Base-by-base conservation (phyloP, 2,113 vertebrate genomes). In the Micromys minutus region DNA sequence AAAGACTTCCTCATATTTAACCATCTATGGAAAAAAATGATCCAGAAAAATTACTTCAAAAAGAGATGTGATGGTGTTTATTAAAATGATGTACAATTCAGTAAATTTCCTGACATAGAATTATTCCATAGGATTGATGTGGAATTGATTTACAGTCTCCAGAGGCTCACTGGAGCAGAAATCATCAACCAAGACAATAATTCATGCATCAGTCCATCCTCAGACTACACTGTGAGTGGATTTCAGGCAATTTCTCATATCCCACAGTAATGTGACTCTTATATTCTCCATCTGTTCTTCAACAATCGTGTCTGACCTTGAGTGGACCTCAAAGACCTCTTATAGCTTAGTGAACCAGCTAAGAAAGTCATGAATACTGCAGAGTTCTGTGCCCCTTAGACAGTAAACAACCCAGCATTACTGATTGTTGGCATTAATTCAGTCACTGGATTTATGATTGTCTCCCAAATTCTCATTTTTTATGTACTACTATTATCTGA, bases 1-100 rank as follows among this genome's bases (percentile, higher is more conserved):
- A 4, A 85, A 15, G 47, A 72, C 26, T 75, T 31, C 9, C 36
- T 90, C 19, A 29, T 21, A 16, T 0, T 39, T 7, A 11, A 34
- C 74, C 29, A 86, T 36, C 42, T 24, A 42, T 90, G 21, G 52
- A 7, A 36, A 71, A 85, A 5, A 9, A 88, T 75, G 47, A 69
- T 42, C 6, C 50, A 87, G 15, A 45, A 67, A 69, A 81, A 93
- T 93, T 86, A 85, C 29, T 87, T 90, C 26, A 81, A 92, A 94
- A 39, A 69, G 89, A 79, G 15, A 61, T 26, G 22, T 92, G 29
- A 74, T 17, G 52, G 4, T 89, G 26, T 65, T 91, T 63, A 29
- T 55, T 75, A 91, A 69, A 91, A 55, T 17, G 63, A 39, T 80
- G 11, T n/a, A 75, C 85, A 85, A 71, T 34, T 42, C 7, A 36